Evolutionary conservation across 2,113 vertebrate genomes (phyloP).

Genomic region (Crotalus horridus): DNA sequence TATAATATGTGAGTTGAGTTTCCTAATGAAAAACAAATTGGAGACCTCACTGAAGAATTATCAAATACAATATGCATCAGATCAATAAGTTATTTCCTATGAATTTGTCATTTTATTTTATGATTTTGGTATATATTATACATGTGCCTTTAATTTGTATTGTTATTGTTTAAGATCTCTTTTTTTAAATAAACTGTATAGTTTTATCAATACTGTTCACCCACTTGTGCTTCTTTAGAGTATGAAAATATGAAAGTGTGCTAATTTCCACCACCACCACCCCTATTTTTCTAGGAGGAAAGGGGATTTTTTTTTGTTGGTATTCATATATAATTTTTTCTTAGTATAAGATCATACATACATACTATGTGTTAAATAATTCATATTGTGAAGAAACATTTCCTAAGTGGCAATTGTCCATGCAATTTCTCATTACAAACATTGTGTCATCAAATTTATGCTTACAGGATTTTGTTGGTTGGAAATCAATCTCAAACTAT

Average conservation of each 20-base stretch:
- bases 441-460: constrained; percentile 2
- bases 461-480: background rate
- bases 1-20: background rate
- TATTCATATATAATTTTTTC: constrained; percentile 18
- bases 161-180: background rate
- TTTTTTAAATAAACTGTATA: constrained; percentile 4
- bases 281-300: background rate
- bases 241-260: background rate
- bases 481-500: background rate
- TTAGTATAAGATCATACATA: background rate
- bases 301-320: background rate
- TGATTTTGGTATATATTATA: constrained; percentile 11
- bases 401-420: constrained; percentile 19
- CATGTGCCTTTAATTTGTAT: background rate
- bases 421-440: constrained; percentile 17
- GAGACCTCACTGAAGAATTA: background rate
- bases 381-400: constrained; percentile 11
- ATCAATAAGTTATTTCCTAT: background rate
- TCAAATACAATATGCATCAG: background rate
- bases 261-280: background rate
- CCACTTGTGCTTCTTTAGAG: background rate
- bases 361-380: background rate
- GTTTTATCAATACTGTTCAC: background rate
- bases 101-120: background rate
- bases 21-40: background rate